Base-by-base conservation (phyloP, 2,797 vertebrate species). In the Valencia hispanica region DNA sequence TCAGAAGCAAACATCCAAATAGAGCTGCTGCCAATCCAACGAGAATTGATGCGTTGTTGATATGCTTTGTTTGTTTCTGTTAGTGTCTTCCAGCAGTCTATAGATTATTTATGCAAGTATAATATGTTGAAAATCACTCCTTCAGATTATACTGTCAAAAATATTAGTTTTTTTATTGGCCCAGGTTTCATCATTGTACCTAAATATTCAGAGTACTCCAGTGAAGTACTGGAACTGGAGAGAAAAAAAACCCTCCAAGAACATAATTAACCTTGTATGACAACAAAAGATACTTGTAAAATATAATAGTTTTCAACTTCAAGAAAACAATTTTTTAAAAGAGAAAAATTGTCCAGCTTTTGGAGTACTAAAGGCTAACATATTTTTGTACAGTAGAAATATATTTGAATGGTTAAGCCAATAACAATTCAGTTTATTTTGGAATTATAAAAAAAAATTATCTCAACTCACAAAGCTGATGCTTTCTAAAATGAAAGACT, bases 1-100 rank as follows among this genome's bases (percentile, higher is more conserved):
- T 70, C 73, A 81, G 57, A 86, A 72, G 71, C 32, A 68, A 25
- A 63, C 39, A 53, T 36, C 15, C 39, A 66, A n/a, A 80, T 73
- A 70, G n/a, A 80, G 50, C 82, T 71, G 43, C 30, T 65, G 34
- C 43, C 7, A 73, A 69, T 76, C 75, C 72, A 79, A 68, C 12
- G 27, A 15, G 7, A 39, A 27, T 32, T 47, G 36, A 77, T 55
- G 74, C 36, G 63, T 70, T 74, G 74, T 61, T 69, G 47, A 47
- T 77, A 53, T 61, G 3, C 14, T 70, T 4, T 50, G 57, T 10
- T 70, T 5, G 3, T 70, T 53, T 75, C 17, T 43, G 27, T 45
- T 12, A 48, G 39, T n/a, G 0, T 34, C 12, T 41, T 74, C 15
- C 9, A 45, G 68, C 41, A 48, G 17, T 50, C 7, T 27, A 34